These are phyloP conservation scores for Deilephila porcellus DNA, from an alignment of 2,888 invertebrate species.

Conservation along the genomic window DNA sequence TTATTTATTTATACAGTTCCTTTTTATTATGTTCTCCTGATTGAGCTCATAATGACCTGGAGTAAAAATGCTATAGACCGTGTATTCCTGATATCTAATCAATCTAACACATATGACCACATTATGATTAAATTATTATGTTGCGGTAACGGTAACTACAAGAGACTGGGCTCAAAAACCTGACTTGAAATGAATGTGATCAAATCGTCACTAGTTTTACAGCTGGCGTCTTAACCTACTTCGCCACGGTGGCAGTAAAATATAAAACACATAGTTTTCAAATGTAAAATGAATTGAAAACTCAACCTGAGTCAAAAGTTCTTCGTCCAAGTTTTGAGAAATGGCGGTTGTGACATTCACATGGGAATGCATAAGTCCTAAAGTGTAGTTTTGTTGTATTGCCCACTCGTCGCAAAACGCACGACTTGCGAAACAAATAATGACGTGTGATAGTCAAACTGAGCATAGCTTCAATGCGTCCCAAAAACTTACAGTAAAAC, in stretches of 20 bases:
- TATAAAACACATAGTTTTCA: conserved; percentile 40
- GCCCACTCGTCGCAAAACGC: conserved; percentile 41
- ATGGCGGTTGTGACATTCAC: conserved; percentile 46
- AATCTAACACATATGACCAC: too few species aligned
- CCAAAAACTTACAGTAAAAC: too few species aligned
- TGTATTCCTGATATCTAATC: too few species aligned
- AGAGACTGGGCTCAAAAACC: too few species aligned
- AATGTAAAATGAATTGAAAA: conserved; percentile 40
- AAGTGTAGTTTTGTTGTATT: conserved; percentile 53
- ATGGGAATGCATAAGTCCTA: conserved; percentile 32
- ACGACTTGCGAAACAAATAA: conserved; percentile 41
- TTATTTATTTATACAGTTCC: neutral
- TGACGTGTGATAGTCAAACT: conserved; percentile 49
- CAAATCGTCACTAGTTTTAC: too few species aligned
- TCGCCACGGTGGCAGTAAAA: too few species aligned
- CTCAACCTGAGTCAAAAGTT: conserved; percentile 49
- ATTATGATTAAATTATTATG: too few species aligned
- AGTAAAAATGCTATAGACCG: too few species aligned
- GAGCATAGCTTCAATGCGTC: neutral
- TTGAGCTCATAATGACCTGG: too few species aligned
- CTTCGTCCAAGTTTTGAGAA: conserved; percentile 47
- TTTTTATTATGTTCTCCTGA: neutral
- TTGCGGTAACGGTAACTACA: too few species aligned
- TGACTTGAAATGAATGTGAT: too few species aligned
- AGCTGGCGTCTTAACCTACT: too few species aligned